Evolutionary conservation across 2,797 vertebrate genomes (phyloP).

Genomic region (Carapus acus): DNA sequence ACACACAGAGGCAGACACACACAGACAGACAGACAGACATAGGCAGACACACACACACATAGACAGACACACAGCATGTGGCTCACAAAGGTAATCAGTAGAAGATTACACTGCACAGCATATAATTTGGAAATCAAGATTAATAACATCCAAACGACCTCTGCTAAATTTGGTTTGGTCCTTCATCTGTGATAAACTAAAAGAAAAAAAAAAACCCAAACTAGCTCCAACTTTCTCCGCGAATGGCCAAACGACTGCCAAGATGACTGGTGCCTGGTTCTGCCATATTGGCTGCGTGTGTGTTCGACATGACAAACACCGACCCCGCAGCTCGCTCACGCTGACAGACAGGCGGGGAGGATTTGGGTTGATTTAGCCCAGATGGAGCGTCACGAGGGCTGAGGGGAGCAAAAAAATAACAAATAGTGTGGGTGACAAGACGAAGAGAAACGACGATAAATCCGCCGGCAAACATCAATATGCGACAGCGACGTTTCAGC

Average conservation of each 20-base stretch:
- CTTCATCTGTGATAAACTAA: constrained; percentile 16
- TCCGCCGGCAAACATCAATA: too few species aligned
- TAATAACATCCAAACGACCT: constrained; percentile 23
- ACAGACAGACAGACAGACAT: too few species aligned
- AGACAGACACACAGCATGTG: constrained; percentile 17
- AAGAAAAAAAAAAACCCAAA: background rate
- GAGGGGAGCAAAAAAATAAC: too few species aligned
- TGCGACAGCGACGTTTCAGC: too few species aligned
- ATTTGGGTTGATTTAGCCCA: constrained; percentile 13
- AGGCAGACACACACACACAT: too few species aligned
- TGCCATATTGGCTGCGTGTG: constrained; percentile 9
- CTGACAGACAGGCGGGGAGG: constrained; percentile 3
- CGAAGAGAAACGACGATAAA: background rate
- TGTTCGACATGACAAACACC: constrained; percentile 7
- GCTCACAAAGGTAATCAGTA: constrained; percentile 49
- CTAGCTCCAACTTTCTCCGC: background rate
- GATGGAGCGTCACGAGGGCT: constrained; percentile 1
- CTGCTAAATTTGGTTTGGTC: constrained; percentile 8
- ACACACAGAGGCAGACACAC: too few species aligned
- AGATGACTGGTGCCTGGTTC: constrained; percentile 16
- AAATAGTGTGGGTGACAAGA: constrained; percentile 2
- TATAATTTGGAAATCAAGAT: constrained; percentile 20
- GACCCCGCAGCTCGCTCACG: constrained; percentile 14
- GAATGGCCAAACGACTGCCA: constrained; percentile 23
- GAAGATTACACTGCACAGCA: constrained; percentile 42